Conservation (phyloP, 2,888 invertebrate species). For the Trichopria drosophilae region DNA sequence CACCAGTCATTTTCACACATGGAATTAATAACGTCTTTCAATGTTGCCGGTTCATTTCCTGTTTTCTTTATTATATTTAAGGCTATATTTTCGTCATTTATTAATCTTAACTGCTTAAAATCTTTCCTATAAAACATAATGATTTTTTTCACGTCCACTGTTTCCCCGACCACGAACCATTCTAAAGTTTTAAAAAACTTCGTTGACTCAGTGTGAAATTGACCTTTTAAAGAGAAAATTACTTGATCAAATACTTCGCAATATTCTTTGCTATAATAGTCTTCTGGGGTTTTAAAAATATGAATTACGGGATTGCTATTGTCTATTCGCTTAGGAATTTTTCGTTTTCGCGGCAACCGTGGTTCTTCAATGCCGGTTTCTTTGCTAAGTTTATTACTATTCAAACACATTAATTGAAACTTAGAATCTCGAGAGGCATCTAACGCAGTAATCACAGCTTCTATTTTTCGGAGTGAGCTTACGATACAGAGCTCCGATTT, state of each 20-base stretch:
- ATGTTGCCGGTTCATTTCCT: not conserved
- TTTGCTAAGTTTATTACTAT: not conserved
- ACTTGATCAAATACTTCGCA: conserved; percentile 17
- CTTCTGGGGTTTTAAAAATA: conserved; percentile 12
- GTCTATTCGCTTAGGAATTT: conserved; percentile 13
- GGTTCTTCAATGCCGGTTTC: conserved; percentile 3
- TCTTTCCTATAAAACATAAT: conserved; percentile 14
- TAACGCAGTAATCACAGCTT: conserved; percentile 10
- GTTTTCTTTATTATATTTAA: not conserved
- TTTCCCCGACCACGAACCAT: conserved; percentile 7
- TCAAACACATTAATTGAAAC: conserved; percentile 21
- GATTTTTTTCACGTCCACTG: conserved; percentile 1
- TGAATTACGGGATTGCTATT: not conserved
- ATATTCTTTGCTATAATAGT: conserved; percentile 17
- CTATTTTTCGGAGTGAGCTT: conserved; percentile 20
- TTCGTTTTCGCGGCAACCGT: conserved; percentile 7
- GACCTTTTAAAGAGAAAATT: conserved; percentile 1
- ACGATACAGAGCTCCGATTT: conserved; percentile 17
- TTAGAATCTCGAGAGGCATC: conserved; percentile 19
- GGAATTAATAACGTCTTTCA: not conserved
- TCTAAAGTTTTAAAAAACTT: conserved; percentile 29
- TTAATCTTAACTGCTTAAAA: conserved; percentile 12
- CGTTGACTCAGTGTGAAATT: conserved; percentile 10
- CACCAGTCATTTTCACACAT: conserved; percentile 3
- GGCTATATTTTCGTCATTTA: not conserved